These are phyloP conservation scores for Nesoenas mayeri DNA, from an alignment of 2,113 vertebrate genomes.

Conservation along the genomic window DNA sequence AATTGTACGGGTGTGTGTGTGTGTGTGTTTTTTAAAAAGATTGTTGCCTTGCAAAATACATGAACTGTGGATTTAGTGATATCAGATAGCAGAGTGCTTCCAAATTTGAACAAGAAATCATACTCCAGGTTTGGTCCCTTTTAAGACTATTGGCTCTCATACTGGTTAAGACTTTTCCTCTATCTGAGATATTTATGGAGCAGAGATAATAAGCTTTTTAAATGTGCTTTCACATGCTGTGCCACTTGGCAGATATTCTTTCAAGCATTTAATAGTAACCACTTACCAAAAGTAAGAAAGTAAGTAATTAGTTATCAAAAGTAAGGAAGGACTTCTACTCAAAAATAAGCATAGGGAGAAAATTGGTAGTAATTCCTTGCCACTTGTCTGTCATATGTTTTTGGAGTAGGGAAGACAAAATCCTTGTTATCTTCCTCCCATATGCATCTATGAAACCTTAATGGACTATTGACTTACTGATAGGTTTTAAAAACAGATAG, in stretches of 20 bases:
- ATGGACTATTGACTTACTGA: background rate
- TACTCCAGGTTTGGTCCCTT: background rate
- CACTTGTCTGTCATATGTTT: accelerated
- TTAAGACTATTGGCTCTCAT: background rate
- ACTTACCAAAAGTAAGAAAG: background rate
- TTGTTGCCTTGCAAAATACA: background rate
- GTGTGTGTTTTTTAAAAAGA: background rate
- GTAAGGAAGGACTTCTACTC: background rate
- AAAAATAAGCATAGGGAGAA: background rate
- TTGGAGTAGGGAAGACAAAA: background rate
- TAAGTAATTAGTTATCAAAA: background rate
- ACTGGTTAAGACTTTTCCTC: background rate
- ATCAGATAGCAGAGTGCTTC: background rate
- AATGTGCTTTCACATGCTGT: background rate
- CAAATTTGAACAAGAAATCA: background rate
- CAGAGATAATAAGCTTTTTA: background rate
- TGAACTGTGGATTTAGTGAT: background rate
- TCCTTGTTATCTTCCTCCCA: background rate
- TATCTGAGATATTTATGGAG: background rate
- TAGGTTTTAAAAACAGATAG: background rate
- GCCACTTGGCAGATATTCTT: background rate
- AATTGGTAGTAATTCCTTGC: background rate
- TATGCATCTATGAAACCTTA: background rate
- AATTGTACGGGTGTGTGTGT: background rate
- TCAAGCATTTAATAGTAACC: background rate